Conservation (phyloP, 1,140 invertebrate genomes). For the Notospermus geniculatus region DNA sequence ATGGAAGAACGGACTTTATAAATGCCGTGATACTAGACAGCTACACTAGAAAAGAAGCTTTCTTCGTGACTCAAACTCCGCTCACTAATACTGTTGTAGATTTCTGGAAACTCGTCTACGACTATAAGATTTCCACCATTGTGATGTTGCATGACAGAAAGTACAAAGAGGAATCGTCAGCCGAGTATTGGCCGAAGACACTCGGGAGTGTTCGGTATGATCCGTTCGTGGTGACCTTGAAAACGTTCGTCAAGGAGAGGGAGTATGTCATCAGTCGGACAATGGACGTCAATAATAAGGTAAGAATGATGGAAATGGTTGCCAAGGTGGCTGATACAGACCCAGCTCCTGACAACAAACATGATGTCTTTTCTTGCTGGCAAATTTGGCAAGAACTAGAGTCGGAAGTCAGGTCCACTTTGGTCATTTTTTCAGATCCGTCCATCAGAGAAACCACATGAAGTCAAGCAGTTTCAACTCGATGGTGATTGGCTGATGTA, state of each 20-base stretch:
- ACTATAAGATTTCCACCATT: constrained; percentile 43
- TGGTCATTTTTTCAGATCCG: constrained; percentile 9
- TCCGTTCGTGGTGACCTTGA: constrained; percentile 40
- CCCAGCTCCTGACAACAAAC: no score
- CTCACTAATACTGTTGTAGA: constrained; percentile 48
- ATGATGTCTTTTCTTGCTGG: no score
- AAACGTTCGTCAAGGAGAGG: constrained; percentile 34
- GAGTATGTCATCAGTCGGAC: constrained; percentile 44
- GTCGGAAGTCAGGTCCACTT: no score
- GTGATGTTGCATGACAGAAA: constrained; percentile 44
- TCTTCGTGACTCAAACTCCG: constrained; percentile 53
- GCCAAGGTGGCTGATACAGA: no score
- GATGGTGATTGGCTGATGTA: constrained; percentile 42
- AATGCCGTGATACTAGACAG: constrained; percentile 38
- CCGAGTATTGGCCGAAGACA: constrained; percentile 43
- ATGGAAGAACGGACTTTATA: constrained; percentile 21
- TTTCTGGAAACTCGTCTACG: constrained; percentile 54
- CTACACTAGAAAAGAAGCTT: constrained; percentile 36
- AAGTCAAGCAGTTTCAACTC: constrained; percentile 48
- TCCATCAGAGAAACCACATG: constrained; percentile 27
- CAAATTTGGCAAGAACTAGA: no score
- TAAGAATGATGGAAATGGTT: no score
- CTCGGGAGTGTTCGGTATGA: constrained; percentile 33
- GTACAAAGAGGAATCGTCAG: constrained; percentile 43
- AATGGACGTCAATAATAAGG: background rate